Percentiles rank a stretch among this genome's conserved stretches.
phyloP scores from a whole-genome alignment of 2,113 vertebrate genomes.

The Chionis minor region DNA sequence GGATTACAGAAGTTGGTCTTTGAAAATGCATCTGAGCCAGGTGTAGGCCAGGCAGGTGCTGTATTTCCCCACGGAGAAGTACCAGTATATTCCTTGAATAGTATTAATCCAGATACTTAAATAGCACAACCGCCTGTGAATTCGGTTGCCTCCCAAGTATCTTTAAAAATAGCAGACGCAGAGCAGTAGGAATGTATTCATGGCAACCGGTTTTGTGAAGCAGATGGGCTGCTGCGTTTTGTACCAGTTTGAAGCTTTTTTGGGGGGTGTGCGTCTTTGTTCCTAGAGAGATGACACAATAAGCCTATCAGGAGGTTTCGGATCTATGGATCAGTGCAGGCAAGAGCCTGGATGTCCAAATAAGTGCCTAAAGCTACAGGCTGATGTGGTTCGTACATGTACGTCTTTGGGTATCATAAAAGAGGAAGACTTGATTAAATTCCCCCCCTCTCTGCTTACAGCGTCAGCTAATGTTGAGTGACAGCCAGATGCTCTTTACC shows the following conservation, averaged over 20 bases:
- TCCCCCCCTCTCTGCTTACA: background rate
- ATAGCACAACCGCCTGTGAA: background rate
- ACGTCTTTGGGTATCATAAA: background rate
- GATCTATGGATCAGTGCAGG: accelerated
- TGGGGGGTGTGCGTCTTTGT: background rate
- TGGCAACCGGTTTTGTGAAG: conserved; percentile 38
- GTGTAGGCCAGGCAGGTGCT: background rate
- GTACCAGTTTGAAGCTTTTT: background rate
- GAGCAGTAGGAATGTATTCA: conserved; percentile 10
- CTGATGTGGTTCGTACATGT: background rate
- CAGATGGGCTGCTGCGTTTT: conserved; percentile 30
- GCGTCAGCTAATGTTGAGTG: background rate
- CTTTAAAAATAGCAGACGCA: conserved; percentile 44
- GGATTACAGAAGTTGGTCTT: background rate
- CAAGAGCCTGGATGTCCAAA: background rate
- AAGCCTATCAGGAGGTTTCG: background rate
- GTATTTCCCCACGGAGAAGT: background rate
- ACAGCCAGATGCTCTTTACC: conserved; percentile 25
- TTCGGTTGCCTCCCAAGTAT: conserved; percentile 27
- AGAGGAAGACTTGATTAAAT: background rate
- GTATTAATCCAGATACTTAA: conserved; percentile 14
- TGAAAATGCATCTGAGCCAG: background rate
- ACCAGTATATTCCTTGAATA: background rate
- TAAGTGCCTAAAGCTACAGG: background rate
- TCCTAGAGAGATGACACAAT: background rate